Conservation (phyloP, 2,888 invertebrate genomes). For the Tenthredo scrophulariae region DNA sequence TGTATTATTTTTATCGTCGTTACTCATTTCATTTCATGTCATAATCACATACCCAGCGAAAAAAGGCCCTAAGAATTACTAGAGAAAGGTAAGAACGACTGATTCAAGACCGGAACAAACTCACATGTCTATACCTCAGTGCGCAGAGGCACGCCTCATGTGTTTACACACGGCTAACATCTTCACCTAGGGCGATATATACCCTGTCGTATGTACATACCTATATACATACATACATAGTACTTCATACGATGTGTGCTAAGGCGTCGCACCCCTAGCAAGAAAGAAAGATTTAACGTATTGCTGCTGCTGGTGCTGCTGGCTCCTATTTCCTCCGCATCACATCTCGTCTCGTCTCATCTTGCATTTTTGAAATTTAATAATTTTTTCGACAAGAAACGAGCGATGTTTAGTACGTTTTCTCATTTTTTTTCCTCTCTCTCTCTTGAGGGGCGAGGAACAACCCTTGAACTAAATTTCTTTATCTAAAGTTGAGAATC, state of each 20-base stretch:
- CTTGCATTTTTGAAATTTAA: background rate
- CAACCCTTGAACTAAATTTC: too few species aligned
- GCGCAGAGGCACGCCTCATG: background rate
- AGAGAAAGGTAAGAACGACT: background rate
- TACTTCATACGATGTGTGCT: conserved; percentile 29
- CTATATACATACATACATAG: background rate
- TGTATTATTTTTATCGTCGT: too few species aligned
- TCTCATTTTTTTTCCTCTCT: too few species aligned
- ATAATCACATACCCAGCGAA: background rate
- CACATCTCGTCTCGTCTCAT: background rate
- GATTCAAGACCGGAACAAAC: conserved; percentile 35
- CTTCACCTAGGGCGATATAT: conserved; percentile 13
- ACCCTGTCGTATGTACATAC: background rate
- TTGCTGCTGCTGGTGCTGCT: background rate
- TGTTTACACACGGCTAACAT: conserved; percentile 28
- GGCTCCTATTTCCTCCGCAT: background rate
- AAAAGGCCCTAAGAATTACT: background rate
- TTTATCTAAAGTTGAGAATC: too few species aligned
- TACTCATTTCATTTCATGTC: background rate
- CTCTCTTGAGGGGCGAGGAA: too few species aligned
- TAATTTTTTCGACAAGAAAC: too few species aligned
- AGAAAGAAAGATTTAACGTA: background rate
- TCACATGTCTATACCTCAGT: background rate
- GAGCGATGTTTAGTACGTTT: too few species aligned
- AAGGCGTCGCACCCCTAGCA: background rate